Evolutionary conservation across 1,140 invertebrate species (phyloP), one percentile per base, ranked within the genome.

Genomic region (Stegodyphus mimosarum): DNA sequence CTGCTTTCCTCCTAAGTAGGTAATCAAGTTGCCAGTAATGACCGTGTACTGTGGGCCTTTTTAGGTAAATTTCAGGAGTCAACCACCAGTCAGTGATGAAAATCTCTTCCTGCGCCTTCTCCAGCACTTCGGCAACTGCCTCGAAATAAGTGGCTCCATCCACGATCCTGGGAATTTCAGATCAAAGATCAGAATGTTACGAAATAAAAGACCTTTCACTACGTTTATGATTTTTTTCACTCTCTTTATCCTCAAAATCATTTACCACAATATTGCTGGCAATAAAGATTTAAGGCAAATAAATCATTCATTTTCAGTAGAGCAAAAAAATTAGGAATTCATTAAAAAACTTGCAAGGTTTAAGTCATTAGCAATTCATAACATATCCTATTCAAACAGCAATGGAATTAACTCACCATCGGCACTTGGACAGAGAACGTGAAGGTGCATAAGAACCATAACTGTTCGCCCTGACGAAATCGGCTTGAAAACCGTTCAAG

Each of bases 51-150:
- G 94, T 93, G 0, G 96, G 96, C 76, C 97, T 89, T 90, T 98
- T 98, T 92, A 99, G 92, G 90, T 96, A 96, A 86, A 99, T 96
- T 91, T 99, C 96, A 0, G 97, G 97, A 89, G 95, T 97, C 13
- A 98, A 92, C 97, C 97, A 98, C 97, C 97, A 99, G 90, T 98
- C 97, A 0, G 97, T 95, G 48, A 99, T 98, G 90, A 95, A 98
- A 85, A 99, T 97, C 92, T 99, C 97, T 91, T 98, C 96, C 83
- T 93, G 94, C 2, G 97, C 97, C 67, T 92, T 92, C 90, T 98
- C 95, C 87, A 99, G 90, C 2, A 95, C 95, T 89, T 98, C 95
- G 0, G 96, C 96, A 4, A 98, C 94, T 5, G 96, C 94, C 5
- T 94, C 93, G 93, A 98, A 96, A 89, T 98, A 98, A 52, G 91